Evolutionary conservation across 1,140 invertebrate species (phyloP).

Genomic region (Zaprionus lachaisei): DNA sequence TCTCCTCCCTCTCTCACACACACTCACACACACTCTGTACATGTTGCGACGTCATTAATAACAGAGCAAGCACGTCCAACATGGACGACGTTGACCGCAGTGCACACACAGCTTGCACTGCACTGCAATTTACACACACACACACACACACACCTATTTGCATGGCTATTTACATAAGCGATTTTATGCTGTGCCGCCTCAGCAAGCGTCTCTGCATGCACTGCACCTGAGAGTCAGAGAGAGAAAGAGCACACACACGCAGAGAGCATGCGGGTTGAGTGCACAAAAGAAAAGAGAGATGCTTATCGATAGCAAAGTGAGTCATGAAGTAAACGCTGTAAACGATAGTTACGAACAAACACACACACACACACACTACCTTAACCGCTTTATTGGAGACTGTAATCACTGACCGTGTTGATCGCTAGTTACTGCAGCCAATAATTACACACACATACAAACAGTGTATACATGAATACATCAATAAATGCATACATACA

Average conservation of each 20-base stretch:
- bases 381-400: slow-evolving; percentile 37
- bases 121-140: slow-evolving; percentile 43
- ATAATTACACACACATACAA: slow-evolving; percentile 26
- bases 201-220: slow-evolving; percentile 41
- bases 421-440: slow-evolving; percentile 28
- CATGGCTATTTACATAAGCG: slow-evolving; percentile 73
- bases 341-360: slow-evolving; percentile 17
- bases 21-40: slow-evolving; percentile 42
- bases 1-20: slow-evolving; percentile 20
- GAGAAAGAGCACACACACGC: not conserved
- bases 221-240: slow-evolving; percentile 30
- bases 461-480: slow-evolving; percentile 1
- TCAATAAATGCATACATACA: not conserved
- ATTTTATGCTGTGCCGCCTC: slow-evolving; percentile 73
- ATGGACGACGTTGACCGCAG: slow-evolving; percentile 29
- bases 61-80: slow-evolving; percentile 56
- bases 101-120: slow-evolving; percentile 41
- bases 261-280: not conserved
- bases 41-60: slow-evolving; percentile 72
- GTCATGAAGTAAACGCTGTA: slow-evolving; percentile 17
- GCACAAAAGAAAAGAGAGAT: not conserved
- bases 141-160: slow-evolving; percentile 30
- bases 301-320: slow-evolving; percentile 11
- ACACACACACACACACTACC: slow-evolving; percentile 2
- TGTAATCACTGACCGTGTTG: slow-evolving; percentile 40